Base-by-base conservation (phyloP, 2,888 invertebrate species). In the Drosophila neotestacea region DNA sequence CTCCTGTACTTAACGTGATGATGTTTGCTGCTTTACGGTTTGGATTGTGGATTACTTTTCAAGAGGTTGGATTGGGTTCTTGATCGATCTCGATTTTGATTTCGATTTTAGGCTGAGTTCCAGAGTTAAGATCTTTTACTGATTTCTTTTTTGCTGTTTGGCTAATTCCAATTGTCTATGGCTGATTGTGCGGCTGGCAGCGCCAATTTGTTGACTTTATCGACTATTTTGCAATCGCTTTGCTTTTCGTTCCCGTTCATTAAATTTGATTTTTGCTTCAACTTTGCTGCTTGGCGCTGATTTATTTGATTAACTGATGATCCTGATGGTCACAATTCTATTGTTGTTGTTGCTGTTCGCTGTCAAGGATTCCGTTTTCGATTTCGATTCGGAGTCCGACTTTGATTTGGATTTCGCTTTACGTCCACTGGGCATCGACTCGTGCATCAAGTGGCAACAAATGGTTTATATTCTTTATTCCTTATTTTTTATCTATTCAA, bases 211-310 rank as follows among this genome's bases (percentile, higher is more conserved):
- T 81, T 81, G 73, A 67, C 66, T 71, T 71, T 70, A 70, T 62
- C 54, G 84, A 73, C 79, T 85, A 82, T 73, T 71, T 65, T 70
- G 74, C 58, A 50, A 28, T 85, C 76, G 68, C 46, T 82, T 68
- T 77, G 73, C 63, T 50, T 73, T 85, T 87, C 87, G 80, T 85
- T 88, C 56, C 85, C 83, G 83, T 80, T 92, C 92, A 92, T 92
- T 91, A 92, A 92, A 91, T 91, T 90, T 90, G 60, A 34, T 61
- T 77, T 68, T 75, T 56, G 34, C 72, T 69, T 58, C 28, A 42
- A 69, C 66, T 58, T 64, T 22, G 52, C 41, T 39, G 22, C 47
- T 38, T 44, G 9, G n/a, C 32, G 50, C 55, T 71, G 50, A 38
- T 51, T 48, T 69, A 47, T 30, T n/a, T 44, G 55, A 27, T 36